These are phyloP conservation scores for Brachionus rotundiformis DNA, from an alignment of 1,140 invertebrate genomes.

Conservation along the genomic window DNA sequence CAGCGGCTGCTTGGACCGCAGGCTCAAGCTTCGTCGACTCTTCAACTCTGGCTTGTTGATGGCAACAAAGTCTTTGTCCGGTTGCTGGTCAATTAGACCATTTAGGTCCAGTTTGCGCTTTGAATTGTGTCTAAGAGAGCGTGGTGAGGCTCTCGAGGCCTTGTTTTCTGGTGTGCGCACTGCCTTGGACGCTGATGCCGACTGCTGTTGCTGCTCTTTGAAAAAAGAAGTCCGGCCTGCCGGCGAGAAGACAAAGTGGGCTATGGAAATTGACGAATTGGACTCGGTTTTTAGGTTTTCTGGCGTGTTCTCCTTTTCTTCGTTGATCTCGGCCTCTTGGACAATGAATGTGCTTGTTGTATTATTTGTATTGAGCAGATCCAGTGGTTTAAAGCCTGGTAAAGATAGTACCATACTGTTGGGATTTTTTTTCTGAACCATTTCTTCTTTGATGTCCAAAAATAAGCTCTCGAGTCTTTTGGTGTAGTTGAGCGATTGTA, in stretches of 20 bases:
- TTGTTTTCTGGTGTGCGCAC: constrained; percentile 21
- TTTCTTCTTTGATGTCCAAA: constrained; percentile 42
- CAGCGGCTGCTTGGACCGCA: constrained; percentile 3
- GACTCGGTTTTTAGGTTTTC: constrained; percentile 27
- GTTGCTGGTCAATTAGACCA: constrained; percentile 33
- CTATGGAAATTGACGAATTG: background rate
- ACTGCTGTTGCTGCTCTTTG: constrained; percentile 8
- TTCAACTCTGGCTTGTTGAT: constrained; percentile 32
- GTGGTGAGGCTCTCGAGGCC: background rate
- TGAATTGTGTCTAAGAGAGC: constrained; percentile 35
- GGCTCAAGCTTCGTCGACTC: background rate
- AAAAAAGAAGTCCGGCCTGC: constrained; percentile 35
- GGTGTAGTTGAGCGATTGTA: constrained; percentile 11
- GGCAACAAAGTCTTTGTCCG: constrained; percentile 19
- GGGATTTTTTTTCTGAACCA: constrained; percentile 6
- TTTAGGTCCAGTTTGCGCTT: constrained; percentile 40
- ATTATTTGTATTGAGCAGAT: background rate
- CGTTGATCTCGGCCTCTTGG: constrained; percentile 18
- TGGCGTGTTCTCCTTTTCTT: constrained; percentile 48
- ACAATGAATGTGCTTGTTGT: constrained; percentile 19
- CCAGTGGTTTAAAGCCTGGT: constrained; percentile 27
- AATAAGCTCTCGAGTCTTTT: constrained; percentile 19
- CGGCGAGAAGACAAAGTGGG: constrained; percentile 46
- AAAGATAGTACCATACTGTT: background rate
- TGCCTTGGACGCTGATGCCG: constrained; percentile 26